These are phyloP conservation scores for Tylochromis polylepis DNA, from an alignment of 2,113 vertebrate genomes.

Conservation along the genomic window DNA sequence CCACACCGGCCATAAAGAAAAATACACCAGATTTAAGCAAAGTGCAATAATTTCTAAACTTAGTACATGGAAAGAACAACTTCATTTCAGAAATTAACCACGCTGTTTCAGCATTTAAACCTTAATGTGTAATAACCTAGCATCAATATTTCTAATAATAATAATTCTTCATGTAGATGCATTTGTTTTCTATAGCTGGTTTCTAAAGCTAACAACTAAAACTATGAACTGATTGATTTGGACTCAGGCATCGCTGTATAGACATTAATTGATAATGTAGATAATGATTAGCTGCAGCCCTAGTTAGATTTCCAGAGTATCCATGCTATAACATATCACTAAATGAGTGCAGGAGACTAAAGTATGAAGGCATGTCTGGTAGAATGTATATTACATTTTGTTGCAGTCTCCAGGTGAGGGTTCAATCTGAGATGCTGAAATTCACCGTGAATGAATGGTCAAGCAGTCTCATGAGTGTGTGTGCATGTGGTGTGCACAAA, in stretches of 20 bases:
- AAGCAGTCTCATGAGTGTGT: neutral
- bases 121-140: neutral
- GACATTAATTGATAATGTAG: neutral
- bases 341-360: neutral
- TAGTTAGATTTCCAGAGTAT: neutral
- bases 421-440: neutral
- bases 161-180: neutral
- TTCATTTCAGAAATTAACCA: neutral
- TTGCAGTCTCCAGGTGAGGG: neutral
- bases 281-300: neutral
- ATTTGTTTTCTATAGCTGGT: neutral
- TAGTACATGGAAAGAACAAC: neutral
- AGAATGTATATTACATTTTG: neutral
- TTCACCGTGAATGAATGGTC: slow-evolving; percentile 1
- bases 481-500: neutral
- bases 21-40: neutral
- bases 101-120: neutral
- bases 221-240: neutral
- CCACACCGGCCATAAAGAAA: neutral
- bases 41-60: neutral
- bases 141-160: neutral
- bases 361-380: neutral
- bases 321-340: neutral
- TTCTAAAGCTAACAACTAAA: neutral
- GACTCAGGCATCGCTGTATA: neutral